Evolutionary conservation across 2,113 vertebrate genomes (phyloP).

Genomic region (Riparia riparia): DNA sequence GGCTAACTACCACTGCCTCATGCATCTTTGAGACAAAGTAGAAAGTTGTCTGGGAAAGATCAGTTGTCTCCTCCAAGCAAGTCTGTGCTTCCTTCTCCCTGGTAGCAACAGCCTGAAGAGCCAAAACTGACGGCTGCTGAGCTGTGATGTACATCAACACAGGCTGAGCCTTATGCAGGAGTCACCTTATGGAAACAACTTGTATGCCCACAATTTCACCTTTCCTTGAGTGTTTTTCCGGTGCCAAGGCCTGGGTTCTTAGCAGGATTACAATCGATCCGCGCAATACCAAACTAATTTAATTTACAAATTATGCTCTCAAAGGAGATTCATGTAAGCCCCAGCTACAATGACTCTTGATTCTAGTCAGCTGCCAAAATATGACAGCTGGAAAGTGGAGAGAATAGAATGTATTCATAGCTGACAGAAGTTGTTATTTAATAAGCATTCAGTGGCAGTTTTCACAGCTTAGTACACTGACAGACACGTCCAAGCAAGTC

Average conservation of each 20-base stretch:
- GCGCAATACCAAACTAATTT: not conserved
- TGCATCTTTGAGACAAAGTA: not conserved
- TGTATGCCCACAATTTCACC: not conserved
- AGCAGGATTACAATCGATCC: not conserved
- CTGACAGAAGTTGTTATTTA: conserved; percentile 41
- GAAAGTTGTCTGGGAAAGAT: not conserved
- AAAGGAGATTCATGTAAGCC: not conserved
- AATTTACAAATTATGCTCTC: not conserved
- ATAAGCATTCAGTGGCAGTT: conserved; percentile 7
- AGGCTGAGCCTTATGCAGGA: not conserved
- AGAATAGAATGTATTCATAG: not conserved
- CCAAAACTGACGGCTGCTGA: not conserved
- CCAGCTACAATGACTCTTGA: not conserved
- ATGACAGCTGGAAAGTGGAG: not conserved
- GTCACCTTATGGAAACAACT: not conserved
- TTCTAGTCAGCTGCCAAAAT: conserved; percentile 28
- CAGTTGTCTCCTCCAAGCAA: not conserved
- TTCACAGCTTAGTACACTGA: conserved; percentile 6
- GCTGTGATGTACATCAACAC: not conserved
- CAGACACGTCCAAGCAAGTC: conserved; percentile 10
- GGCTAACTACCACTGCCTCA: not conserved
- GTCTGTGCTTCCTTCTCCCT: not conserved
- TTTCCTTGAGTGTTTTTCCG: not conserved
- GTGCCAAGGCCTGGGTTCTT: not conserved
- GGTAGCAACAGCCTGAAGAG: not conserved